Percentiles rank a stretch among this genome's conserved stretches.
phyloP scores from a whole-genome alignment of 2,888 invertebrate genomes.

The Hipparchia sbordonii region DNA sequence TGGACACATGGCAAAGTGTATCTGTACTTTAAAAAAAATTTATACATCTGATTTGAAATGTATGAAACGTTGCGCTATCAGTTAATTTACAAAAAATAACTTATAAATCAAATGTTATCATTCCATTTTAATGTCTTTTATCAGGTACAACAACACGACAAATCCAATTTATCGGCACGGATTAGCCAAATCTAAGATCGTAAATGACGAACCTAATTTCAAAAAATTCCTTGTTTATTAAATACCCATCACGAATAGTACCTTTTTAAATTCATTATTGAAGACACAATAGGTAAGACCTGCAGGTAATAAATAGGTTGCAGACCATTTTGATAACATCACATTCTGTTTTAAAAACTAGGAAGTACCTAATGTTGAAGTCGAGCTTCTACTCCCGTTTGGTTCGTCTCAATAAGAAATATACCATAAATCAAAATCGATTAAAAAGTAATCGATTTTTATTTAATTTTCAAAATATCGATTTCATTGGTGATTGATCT shows the following conservation, averaged over 20 bases:
- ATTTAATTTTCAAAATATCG: too few species aligned
- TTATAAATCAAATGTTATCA: conserved; percentile 81
- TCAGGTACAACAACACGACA: conserved; percentile 66
- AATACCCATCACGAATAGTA: not conserved
- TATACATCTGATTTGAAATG: too few species aligned
- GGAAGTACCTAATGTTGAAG: not conserved
- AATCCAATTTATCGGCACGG: conserved; percentile 65
- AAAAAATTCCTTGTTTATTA: conserved; percentile 22
- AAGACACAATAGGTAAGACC: too few species aligned
- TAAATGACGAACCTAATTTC: conserved; percentile 53
- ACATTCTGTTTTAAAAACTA: not conserved
- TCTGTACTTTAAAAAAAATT: too few species aligned
- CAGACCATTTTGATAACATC: not conserved
- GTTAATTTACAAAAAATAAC: conserved; percentile 40
- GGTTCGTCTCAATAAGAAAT: too few species aligned
- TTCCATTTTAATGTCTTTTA: conserved; percentile 68
- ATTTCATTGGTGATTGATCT: too few species aligned
- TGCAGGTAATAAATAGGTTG: too few species aligned
- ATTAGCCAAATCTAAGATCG: conserved; percentile 67
- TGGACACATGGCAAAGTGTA: too few species aligned
- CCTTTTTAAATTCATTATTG: not conserved
- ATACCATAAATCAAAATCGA: too few species aligned
- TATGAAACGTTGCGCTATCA: conserved; percentile 30
- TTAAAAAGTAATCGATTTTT: too few species aligned
- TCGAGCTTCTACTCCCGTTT: too few species aligned